phyloP scores from a whole-genome alignment of 2,113 vertebrate genomes.

The Odocoileus virginianus region DNA sequence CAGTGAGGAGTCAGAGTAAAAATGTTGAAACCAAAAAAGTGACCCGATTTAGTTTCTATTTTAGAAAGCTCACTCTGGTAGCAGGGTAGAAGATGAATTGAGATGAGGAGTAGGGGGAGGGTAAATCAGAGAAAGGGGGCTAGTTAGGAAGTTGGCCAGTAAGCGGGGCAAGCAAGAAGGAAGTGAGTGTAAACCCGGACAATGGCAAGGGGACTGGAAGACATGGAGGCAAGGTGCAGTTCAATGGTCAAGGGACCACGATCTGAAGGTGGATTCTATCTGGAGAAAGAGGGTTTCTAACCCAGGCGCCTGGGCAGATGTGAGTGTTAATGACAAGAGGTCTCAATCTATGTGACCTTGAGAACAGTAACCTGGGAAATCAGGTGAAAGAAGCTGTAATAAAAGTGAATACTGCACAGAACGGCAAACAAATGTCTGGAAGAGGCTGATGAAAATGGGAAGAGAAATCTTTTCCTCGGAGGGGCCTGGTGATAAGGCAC shows the following conservation, averaged over 20 bases:
- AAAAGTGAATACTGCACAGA: not conserved
- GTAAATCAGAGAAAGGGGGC: not conserved
- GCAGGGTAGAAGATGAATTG: not conserved
- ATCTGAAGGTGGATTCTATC: not conserved
- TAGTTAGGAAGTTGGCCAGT: not conserved
- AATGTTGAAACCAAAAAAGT: not conserved
- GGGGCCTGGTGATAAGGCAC: not conserved
- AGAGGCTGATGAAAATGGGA: not conserved
- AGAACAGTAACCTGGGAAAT: not conserved
- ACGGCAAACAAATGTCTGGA: not conserved
- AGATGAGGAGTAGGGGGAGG: not conserved
- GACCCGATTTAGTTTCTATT: not conserved
- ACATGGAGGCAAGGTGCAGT: not conserved
- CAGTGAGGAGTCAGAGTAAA: not conserved
- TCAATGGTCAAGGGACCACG: not conserved
- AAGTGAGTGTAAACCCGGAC: not conserved
- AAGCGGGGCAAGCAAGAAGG: not conserved
- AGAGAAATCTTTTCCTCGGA: not conserved
- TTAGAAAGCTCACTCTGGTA: not conserved
- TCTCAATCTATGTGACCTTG: not conserved
- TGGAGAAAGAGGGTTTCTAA: not conserved
- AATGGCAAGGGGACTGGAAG: not conserved
- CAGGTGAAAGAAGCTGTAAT: not conserved
- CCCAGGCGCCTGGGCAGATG: not conserved
- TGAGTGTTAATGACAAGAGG: not conserved